Evolutionary conservation across 2,888 invertebrate species (phyloP).

Genomic region (Chromoteleia sp.): DNA sequence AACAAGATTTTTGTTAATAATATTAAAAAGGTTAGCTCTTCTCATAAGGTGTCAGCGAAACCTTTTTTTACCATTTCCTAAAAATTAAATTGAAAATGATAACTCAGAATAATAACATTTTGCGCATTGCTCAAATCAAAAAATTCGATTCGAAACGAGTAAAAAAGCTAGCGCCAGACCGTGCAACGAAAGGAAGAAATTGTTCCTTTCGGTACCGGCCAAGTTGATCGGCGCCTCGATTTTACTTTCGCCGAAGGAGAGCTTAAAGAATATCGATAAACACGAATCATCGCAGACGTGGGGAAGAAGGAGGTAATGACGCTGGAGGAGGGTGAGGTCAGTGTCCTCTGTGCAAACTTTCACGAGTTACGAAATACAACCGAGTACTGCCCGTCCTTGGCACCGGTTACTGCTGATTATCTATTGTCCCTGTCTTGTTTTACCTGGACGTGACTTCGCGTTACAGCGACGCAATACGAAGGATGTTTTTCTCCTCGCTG

Average conservation of each 20-base stretch:
- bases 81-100: too few species aligned
- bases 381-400: conserved; percentile 84
- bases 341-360: conserved; percentile 84
- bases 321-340: conserved; percentile 82
- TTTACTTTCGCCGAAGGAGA: conserved; percentile 66
- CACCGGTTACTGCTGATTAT: conserved; percentile 84
- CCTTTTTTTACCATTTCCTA: too few species aligned
- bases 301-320: conserved; percentile 71
- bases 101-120: too few species aligned
- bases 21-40: too few species aligned
- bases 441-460: conserved; percentile 71
- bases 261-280: conserved; percentile 54
- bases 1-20: too few species aligned
- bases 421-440: conserved; percentile 81
- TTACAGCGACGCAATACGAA: conserved; percentile 29
- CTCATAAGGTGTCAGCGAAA: too few species aligned
- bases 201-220: conserved; percentile 51
- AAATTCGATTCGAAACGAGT: too few species aligned
- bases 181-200: conserved; percentile 28
- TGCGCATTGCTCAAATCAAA: too few species aligned
- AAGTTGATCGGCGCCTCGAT: conserved; percentile 32
- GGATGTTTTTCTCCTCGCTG: conserved; percentile 17
- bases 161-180: conserved; percentile 2
- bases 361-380: conserved; percentile 84
- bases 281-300: conserved; percentile 65